A percentile compares a stretch with the other conserved stretches of the same genome.
Evolutionary conservation across 1,140 invertebrate genomes (phyloP).

Genomic region (Caenorhabditis briggsae): DNA sequence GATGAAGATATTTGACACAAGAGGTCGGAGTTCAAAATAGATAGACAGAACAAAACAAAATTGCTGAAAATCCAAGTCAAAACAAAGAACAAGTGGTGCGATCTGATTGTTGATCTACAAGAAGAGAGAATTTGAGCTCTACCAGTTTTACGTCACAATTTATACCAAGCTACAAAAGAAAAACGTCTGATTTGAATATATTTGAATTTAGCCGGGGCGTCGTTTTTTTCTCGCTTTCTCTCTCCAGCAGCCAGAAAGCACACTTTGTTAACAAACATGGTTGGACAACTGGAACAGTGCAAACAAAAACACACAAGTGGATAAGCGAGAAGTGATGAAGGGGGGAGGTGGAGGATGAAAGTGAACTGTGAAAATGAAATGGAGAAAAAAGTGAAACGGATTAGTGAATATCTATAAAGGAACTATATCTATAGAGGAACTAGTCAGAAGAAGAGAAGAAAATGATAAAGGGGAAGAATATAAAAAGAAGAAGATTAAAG

Average conservation of each 20-base stretch:
- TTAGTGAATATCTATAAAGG: slow-evolving; percentile 11
- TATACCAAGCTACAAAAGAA: neutral
- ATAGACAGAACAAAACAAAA: slow-evolving; percentile 1
- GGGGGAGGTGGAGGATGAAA: neutral
- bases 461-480: too few relatives aligned
- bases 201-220: slow-evolving; percentile 32
- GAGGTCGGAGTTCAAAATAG: neutral
- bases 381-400: slow-evolving; percentile 18
- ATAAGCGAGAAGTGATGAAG: neutral
- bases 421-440: neutral
- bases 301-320: slow-evolving; percentile 50
- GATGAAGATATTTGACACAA: neutral
- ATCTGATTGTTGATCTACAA: neutral
- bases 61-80: slow-evolving; percentile 28
- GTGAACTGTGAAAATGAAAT: slow-evolving; percentile 30
- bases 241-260: neutral
- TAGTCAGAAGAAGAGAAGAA: neutral
- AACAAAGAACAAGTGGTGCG: neutral
- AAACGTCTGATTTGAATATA: slow-evolving; percentile 47
- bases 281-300: slow-evolving; percentile 50
- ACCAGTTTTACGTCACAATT: neutral
- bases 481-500: neutral
- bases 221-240: too few relatives aligned
- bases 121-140: neutral
- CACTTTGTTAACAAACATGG: slow-evolving; percentile 48